A percentile compares a stretch with the other conserved stretches of the same genome.
Evolutionary conservation across 1,140 invertebrate genomes (phyloP).

Genomic region (Delia radicum): DNA sequence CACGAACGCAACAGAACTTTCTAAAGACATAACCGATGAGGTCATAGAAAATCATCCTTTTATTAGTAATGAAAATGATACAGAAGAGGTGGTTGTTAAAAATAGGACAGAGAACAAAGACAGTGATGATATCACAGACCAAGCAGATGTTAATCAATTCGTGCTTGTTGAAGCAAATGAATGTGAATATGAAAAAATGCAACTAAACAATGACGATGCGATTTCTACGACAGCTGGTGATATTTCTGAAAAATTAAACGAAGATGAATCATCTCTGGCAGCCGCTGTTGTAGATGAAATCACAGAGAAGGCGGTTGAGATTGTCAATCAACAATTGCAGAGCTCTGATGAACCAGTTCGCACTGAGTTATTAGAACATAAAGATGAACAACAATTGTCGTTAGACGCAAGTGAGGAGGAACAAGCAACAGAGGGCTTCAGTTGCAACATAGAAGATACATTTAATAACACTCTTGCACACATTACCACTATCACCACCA

Average conservation of each 20-base stretch:
- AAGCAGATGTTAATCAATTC: no score
- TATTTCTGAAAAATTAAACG: not conserved
- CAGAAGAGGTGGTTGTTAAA: no score
- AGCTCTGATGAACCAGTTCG: no score
- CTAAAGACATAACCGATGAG: no score
- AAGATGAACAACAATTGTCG: not conserved
- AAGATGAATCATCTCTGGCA: not conserved
- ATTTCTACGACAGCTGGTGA: not conserved
- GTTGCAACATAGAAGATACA: not conserved
- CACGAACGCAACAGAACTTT: not conserved
- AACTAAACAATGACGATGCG: not conserved
- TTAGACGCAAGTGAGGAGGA: not conserved
- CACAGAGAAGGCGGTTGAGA: conserved; percentile 20
- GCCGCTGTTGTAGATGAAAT: conserved; percentile 19
- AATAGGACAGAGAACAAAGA: not conserved
- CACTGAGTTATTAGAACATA: no score
- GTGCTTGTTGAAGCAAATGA: not conserved
- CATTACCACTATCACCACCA: not conserved
- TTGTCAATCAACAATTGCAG: conserved; percentile 6
- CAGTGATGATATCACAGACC: not conserved
- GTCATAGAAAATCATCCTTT: no score
- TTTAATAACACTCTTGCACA: not conserved
- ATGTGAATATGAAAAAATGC: not conserved
- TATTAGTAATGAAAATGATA: no score
- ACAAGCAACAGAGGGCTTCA: conserved; percentile 1